Base-by-base conservation (phyloP, 2,888 invertebrate species). In the Chromoteleia sp. region DNA sequence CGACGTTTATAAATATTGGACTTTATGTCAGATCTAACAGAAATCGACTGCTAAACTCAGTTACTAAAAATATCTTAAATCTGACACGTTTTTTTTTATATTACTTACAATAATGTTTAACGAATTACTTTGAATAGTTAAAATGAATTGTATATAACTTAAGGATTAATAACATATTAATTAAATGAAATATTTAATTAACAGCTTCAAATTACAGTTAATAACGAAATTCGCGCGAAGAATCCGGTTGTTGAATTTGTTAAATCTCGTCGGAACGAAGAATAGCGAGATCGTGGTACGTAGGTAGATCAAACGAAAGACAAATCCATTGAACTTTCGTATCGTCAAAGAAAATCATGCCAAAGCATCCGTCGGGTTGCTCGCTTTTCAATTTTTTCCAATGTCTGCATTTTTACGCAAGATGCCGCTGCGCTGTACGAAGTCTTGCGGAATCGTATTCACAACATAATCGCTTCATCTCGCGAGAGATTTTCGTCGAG, bases 371-470 rank as follows among this genome's bases (percentile, higher is more conserved):
- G 58, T 48, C n/a, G 45, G 54, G 59, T 48, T 82, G 80, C 82
- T 76, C 83, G 73, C 70, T 82, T 83, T 79, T n/a, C 79, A 84
- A 84, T 84, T 84, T 85, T 79, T 82, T 82, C 82, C 70, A 54
- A 73, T 68, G 61, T 74, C 65, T 79, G 79, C 56, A 54, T 59
- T 76, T 80, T 80, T 63, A 48, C 61, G 71, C 41, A 39, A 76
- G 73, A 81, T 73, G 59, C 56, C 43, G 50, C 58, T 21, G 41
- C 41, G 10, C 68, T 10, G 33, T 14, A 58, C 29, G 41, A 48
- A 63, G 19, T 73, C 43, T 74, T 50, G 39, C 63, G 36, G 48
- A 73, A 73, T 74, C 61, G 54, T 74, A 63, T 43, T 68, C 50
- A 65, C 68, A 54, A 56, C 61, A 61, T 67, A 79, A 79, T 68